A percentile compares a stretch with the other conserved stretches of the same genome.
phyloP scores from a whole-genome alignment of 35 echinoderm and acorn worm genomes.

The Stichopus chloronotus region DNA sequence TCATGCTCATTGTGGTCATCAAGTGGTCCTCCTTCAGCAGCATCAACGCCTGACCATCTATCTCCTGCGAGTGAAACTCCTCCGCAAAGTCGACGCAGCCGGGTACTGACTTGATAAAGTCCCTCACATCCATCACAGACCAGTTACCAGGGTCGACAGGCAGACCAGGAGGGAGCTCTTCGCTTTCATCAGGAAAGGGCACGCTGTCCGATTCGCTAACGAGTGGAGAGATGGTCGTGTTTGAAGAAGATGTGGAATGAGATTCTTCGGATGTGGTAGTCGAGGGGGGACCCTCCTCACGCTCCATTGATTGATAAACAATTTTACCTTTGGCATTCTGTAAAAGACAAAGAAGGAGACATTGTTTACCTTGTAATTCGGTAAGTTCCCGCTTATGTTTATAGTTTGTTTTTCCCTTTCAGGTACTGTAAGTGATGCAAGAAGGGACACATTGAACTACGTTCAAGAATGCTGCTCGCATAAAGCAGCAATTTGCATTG shows the following conservation, averaged over 20 bases:
- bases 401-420: not conserved
- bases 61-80: conserved; percentile 93
- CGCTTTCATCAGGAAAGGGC: conserved; percentile 76
- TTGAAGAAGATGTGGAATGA: conserved; percentile 72
- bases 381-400: not conserved
- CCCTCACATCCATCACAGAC: conserved; percentile 77
- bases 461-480: too few species aligned
- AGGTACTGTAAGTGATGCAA: too few species aligned
- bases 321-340: conserved; percentile 40
- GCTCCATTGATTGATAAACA: not conserved
- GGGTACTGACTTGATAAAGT: conserved; percentile 86
- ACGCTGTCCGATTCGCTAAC: conserved; percentile 68
- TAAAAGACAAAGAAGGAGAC: not conserved
- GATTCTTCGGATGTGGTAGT: conserved; percentile 53
- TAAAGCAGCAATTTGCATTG: too few species aligned
- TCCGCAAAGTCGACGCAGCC: conserved; percentile 91
- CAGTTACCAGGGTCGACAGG: conserved; percentile 76
- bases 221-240: conserved; percentile 57
- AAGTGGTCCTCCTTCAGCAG: conserved; percentile 95
- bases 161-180: conserved; percentile 61
- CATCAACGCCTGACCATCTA: conserved; percentile 95
- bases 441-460: too few species aligned
- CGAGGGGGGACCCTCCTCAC: conserved; percentile 57
- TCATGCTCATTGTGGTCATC: conserved; percentile 99
- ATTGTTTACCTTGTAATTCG: not conserved